Percentiles rank a stretch among this genome's conserved stretches.
Conservation (phyloP, 2,888 invertebrate species). For the Ectemnius continuus region DNA sequence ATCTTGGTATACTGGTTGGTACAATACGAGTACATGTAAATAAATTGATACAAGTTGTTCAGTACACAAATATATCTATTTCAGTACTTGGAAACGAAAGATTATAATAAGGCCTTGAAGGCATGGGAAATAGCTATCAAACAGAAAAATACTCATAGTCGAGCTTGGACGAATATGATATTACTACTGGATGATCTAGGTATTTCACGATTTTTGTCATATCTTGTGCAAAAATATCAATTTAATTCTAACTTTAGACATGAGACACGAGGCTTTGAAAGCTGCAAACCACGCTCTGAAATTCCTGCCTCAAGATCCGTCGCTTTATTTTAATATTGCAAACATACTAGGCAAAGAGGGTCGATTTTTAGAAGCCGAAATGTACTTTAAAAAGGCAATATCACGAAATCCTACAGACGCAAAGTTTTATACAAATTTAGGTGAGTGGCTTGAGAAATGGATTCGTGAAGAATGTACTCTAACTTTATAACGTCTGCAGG, state of each 20-base stretch:
- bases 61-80: conserved; percentile 46
- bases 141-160: conserved; percentile 87
- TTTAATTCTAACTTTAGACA: conserved; percentile 76
- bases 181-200: conserved; percentile 90
- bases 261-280: conserved; percentile 84
- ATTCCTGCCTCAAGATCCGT: conserved; percentile 86
- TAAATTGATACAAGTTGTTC: conserved; percentile 6
- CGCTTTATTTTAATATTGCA: conserved; percentile 91
- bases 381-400: conserved; percentile 88
- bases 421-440: conserved; percentile 93
- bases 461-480: neutral
- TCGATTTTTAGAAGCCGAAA: conserved; percentile 88
- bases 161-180: conserved; percentile 95
- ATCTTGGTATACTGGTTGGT: conserved; percentile 94
- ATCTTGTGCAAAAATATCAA: neutral
- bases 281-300: conserved; percentile 85
- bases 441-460: conserved; percentile 78
- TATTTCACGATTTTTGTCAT: conserved; percentile 60
- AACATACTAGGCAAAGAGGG: conserved; percentile 92
- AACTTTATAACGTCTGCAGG: conserved; percentile 79
- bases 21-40: neutral
- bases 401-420: conserved; percentile 84
- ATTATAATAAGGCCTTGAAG: conserved; percentile 86
- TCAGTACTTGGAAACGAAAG: conserved; percentile 89
- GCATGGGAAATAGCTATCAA: conserved; percentile 91